Percentiles rank a stretch among this genome's conserved stretches.
These are phyloP conservation scores for Hofmannophila pseudospretella DNA, from an alignment of 2,888 invertebrate species.

Conservation along the genomic window DNA sequence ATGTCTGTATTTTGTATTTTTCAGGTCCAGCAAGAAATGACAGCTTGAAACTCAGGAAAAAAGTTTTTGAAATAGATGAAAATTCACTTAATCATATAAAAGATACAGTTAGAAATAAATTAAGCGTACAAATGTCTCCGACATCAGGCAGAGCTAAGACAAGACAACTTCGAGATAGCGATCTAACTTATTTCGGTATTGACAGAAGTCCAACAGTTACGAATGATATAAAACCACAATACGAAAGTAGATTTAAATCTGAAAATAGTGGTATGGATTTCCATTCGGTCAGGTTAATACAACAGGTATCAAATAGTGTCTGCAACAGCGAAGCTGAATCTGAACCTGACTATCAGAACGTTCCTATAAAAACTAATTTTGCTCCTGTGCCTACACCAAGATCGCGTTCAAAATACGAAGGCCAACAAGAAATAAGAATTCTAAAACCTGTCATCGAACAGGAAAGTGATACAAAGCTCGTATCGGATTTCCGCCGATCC, in stretches of 20 bases:
- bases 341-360: conserved; percentile 63
- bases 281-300: conserved; percentile 60
- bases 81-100: conserved; percentile 16
- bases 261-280: conserved; percentile 33
- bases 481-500: conserved; percentile 32
- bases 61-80: conserved; percentile 12
- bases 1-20: conserved; percentile 6
- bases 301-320: conserved; percentile 57
- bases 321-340: conserved; percentile 67
- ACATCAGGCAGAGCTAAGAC: conserved; percentile 42
- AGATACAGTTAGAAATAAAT: conserved; percentile 30
- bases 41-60: conserved; percentile 20
- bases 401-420: conserved; percentile 43
- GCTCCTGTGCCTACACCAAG: conserved; percentile 56
- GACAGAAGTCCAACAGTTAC: conserved; percentile 25
- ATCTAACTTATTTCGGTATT: conserved; percentile 79
- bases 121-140: conserved; percentile 41
- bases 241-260: conserved; percentile 1
- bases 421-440: conserved; percentile 24
- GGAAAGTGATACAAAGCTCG: conserved; percentile 26
- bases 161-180: conserved; percentile 77
- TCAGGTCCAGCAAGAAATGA: conserved; percentile 27
- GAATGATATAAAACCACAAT: conserved; percentile 11
- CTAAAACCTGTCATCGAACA: conserved; percentile 54
- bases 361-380: conserved; percentile 43